Conservation (phyloP, 1,140 invertebrate genomes). For the Ostrea denselamellosa region DNA sequence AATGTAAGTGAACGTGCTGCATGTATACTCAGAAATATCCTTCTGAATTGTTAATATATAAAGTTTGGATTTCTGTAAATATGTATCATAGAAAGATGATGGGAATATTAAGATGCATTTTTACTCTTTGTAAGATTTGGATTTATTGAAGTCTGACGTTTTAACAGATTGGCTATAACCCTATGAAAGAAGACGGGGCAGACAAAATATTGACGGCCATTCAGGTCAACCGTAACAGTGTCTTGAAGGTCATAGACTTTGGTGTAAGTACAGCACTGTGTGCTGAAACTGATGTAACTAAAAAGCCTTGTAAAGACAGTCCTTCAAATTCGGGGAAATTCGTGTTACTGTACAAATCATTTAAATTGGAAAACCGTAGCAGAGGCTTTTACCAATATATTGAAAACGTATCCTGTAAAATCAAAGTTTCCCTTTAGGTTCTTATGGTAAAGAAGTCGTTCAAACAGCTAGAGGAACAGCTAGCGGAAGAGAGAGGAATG, state of each 20-base stretch:
- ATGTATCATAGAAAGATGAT: too few relatives aligned
- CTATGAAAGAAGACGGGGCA: conserved; percentile 65
- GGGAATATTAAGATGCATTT: too few relatives aligned
- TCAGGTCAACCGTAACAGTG: conserved; percentile 65
- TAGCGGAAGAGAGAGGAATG: conserved; percentile 84
- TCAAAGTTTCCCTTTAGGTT: conserved; percentile 59
- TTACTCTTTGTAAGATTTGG: background rate
- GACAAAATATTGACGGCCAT: conserved; percentile 62
- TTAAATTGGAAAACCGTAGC: too few relatives aligned
- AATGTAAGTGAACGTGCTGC: conserved; percentile 57
- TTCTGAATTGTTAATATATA: too few relatives aligned
- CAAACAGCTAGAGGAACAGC: conserved; percentile 67
- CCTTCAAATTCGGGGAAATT: too few relatives aligned
- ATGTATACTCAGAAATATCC: background rate
- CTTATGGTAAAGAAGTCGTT: conserved; percentile 71
- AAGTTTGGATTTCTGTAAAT: too few relatives aligned
- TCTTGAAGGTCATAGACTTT: conserved; percentile 64
- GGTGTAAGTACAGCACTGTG: conserved; percentile 58
- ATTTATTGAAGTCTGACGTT: background rate
- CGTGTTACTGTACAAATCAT: too few relatives aligned
- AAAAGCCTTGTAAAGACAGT: too few relatives aligned
- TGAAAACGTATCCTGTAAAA: too few relatives aligned
- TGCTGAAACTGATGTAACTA: background rate
- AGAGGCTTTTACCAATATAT: too few relatives aligned
- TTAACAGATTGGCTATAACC: conserved; percentile 68